Base-by-base conservation (phyloP, 2,888 invertebrate genomes). In the Coleophora flavipennella region DNA sequence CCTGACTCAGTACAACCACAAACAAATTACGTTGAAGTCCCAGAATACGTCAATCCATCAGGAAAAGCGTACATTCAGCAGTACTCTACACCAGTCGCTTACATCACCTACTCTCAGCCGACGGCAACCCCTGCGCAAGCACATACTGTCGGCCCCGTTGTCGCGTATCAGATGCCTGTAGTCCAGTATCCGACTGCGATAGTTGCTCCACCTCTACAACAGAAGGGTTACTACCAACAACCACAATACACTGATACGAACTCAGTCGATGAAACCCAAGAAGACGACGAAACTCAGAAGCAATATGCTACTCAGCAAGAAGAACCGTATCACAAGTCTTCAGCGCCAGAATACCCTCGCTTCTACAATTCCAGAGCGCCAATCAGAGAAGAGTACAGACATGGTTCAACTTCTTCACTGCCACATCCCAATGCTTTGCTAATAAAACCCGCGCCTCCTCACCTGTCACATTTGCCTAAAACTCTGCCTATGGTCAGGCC, bases 401-500 rank as follows among this genome's bases (percentile, higher is more conserved):
- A 65, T 13, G 53, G 52, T 36, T 48, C 59, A 4, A 46, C 71
- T 32, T 56, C 68, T 20, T 76, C 78, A 38, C 46, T 81, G 34
- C 83, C 81, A 6, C 69, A 57, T 42, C 81, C 83, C 1, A 71
- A 65, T 55, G 72, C 78, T 2, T 45, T 80, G 42, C 44, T 80
- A 28, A 45, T 78, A 31, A 77, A 75, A 45, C 59, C 59, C 33
- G 59, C 61, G 10, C 77, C 73, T 1, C 38, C 76, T 14, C 80
- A 79, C 47, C 53, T 79, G 9, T 48, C 77, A 7, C 80, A 84
- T 41, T 54, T 80, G 39, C 80, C 85, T 1, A 81, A 78, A 55
- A 62, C 71, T 6, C 55, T 86, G 29, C 81, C 85, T 0, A 50
- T 70, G 35, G 69, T 68, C 40, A 65, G 81, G 28, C 80, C 84